These are phyloP conservation scores for Nineta flava DNA, from an alignment of 2,888 invertebrate genomes.

Conservation along the genomic window DNA sequence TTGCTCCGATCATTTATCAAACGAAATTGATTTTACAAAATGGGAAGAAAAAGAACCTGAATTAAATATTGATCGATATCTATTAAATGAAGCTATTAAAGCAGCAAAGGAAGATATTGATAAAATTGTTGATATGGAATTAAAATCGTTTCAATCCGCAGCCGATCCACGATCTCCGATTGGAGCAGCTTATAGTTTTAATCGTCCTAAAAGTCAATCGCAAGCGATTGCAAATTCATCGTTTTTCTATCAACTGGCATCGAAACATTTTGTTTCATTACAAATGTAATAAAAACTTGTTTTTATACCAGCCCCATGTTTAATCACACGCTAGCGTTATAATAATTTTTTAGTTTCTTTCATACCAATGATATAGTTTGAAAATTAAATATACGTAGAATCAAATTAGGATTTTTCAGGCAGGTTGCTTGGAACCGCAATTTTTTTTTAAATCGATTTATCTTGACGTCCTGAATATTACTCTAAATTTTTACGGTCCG, in stretches of 20 bases:
- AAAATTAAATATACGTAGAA: too few relatives aligned
- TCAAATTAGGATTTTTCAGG: too few relatives aligned
- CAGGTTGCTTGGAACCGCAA: too few relatives aligned
- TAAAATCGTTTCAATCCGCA: slow-evolving; percentile 18
- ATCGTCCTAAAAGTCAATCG: slow-evolving; percentile 29
- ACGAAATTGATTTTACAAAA: slow-evolving; percentile 20
- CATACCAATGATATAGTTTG: slow-evolving; percentile 2
- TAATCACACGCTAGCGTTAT: too few relatives aligned
- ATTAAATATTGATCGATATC: slow-evolving; percentile 21
- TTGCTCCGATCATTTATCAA: slow-evolving; percentile 19
- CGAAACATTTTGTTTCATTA: slow-evolving; percentile 27
- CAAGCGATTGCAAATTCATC: slow-evolving; percentile 30
- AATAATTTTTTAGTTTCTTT: too few relatives aligned
- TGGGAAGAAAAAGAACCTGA: slow-evolving; percentile 24
- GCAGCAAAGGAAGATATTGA: slow-evolving; percentile 26
- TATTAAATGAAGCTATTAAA: slow-evolving; percentile 25
- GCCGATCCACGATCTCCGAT: slow-evolving; percentile 27
- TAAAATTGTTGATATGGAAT: slow-evolving; percentile 22
- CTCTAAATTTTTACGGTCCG: too few relatives aligned
- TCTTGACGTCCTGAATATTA: too few relatives aligned
- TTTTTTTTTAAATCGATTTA: too few relatives aligned
- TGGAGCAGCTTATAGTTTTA: slow-evolving; percentile 29
- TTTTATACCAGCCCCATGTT: too few relatives aligned
- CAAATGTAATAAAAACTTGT: slow-evolving; percentile 20
- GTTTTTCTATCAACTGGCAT: slow-evolving; percentile 29